Evolutionary conservation across 2,888 invertebrate genomes (phyloP).

Genomic region (Lithosia quadra): DNA sequence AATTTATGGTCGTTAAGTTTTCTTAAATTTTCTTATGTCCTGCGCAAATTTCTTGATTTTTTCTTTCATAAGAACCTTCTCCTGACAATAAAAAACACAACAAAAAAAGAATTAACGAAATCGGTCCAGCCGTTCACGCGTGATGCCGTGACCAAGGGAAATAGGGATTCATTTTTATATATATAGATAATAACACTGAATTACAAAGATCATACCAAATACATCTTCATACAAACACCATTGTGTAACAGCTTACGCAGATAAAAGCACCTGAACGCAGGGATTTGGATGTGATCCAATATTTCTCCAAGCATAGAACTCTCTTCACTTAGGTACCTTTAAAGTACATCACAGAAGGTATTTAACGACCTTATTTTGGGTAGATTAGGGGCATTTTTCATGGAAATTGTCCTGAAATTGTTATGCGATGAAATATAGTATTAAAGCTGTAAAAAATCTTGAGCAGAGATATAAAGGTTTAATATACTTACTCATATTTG

Average conservation of each 20-base stretch:
- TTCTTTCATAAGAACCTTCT: too few relatives aligned
- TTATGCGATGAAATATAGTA: not conserved
- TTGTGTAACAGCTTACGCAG: constrained; percentile 7
- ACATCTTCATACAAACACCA: not conserved
- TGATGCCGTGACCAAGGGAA: too few relatives aligned
- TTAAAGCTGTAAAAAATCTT: not conserved
- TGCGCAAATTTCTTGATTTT: too few relatives aligned
- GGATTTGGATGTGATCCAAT: constrained; percentile 45
- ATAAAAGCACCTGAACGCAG: constrained; percentile 30
- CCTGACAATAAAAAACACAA: too few relatives aligned
- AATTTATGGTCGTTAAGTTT: too few relatives aligned
- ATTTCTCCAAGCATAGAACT: constrained; percentile 28
- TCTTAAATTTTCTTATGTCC: too few relatives aligned
- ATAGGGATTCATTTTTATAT: too few relatives aligned
- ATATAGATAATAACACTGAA: not conserved
- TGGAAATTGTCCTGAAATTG: constrained; percentile 2
- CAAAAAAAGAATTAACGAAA: too few relatives aligned
- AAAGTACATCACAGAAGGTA: constrained; percentile 30
- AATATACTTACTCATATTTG: not conserved
- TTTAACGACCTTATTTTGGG: constrained; percentile 12
- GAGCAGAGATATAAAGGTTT: not conserved
- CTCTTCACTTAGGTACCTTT: constrained; percentile 28
- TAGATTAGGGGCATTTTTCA: not conserved
- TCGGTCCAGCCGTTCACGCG: too few relatives aligned
- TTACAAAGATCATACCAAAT: not conserved